Base-by-base conservation (phyloP, 2,888 invertebrate genomes). In the Urechis unicinctus region DNA sequence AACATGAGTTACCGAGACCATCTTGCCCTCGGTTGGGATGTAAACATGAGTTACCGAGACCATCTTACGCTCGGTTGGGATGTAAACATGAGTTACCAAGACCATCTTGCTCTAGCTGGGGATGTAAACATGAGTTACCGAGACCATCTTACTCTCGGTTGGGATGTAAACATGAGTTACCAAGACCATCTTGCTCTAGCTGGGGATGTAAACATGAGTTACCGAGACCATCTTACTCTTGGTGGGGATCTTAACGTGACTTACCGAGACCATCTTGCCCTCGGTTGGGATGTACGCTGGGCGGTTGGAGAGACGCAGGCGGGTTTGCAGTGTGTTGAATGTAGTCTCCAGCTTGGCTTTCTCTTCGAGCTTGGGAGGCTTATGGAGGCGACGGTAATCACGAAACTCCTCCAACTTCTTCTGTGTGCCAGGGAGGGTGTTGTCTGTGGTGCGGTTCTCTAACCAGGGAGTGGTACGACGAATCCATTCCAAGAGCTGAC, bases 201-300 rank as follows among this genome's bases (percentile, higher is more conserved):
- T n/a, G n/a, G n/a, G n/a, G n/a, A n/a, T n/a, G n/a, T n/a, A n/a
- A n/a, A n/a, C n/a, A n/a, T n/a, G n/a, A n/a, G n/a, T n/a, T n/a
- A n/a, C n/a, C n/a, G n/a, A n/a, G n/a, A n/a, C n/a, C n/a, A n/a
- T n/a, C 9, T 36, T 36, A 36, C 36, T 13, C 36, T 13, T n/a
- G n/a, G n/a, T n/a, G n/a, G n/a, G n/a, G n/a, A n/a, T n/a, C n/a
- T n/a, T n/a, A n/a, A 24, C 29, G 28, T 9, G 24, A 85, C 87
- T 82, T 81, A 89, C 88, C 69, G 92, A 91, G 66, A 98, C 93
- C 86, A 95, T 92, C 82, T 97, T 98, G 73, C 98, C 98, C 82
- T 98, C 97, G 59, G 94, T 94, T 66, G 98, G 98, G 88, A 98
- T 88, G 80, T 97, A 99, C 41, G 98, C 97, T 55, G 98, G 98